These are phyloP conservation scores for Nemapogon koenigi DNA, from an alignment of 2,888 invertebrate species.

Conservation along the genomic window DNA sequence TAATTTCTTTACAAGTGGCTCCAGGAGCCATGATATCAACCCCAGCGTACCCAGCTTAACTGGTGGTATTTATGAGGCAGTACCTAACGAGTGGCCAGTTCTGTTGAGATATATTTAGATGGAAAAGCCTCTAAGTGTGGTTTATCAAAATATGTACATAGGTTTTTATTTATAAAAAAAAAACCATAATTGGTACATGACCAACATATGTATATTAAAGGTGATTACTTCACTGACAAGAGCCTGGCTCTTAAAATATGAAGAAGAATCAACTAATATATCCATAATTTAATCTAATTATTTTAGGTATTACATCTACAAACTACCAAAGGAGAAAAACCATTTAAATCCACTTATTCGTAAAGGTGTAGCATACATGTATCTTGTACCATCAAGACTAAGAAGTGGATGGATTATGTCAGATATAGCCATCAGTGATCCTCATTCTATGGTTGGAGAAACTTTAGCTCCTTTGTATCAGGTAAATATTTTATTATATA, in stretches of 20 bases:
- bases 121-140: no score
- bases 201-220: no score
- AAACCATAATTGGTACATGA: no score
- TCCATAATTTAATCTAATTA: conserved; percentile 1
- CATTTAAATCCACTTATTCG: conserved; percentile 57
- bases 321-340: conserved; percentile 71
- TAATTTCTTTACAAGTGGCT: no score
- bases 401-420: conserved; percentile 73
- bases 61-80: no score
- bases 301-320: conserved; percentile 84
- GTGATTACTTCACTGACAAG: no score
- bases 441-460: conserved; percentile 69
- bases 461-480: conserved; percentile 68
- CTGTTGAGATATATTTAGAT: no score
- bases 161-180: no score
- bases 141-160: no score
- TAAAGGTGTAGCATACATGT: conserved; percentile 73
- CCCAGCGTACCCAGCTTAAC: no score
- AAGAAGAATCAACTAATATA: background rate
- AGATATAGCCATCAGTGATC: conserved; percentile 64
- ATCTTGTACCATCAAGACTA: conserved; percentile 68
- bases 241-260: background rate
- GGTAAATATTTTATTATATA: conserved; percentile 23
- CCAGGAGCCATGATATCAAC: no score
- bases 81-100: no score